Percentiles rank a stretch among this genome's conserved stretches.
These are phyloP conservation scores for Pelosia muscerda DNA, from an alignment of 2,888 invertebrate species.

Conservation along the genomic window DNA sequence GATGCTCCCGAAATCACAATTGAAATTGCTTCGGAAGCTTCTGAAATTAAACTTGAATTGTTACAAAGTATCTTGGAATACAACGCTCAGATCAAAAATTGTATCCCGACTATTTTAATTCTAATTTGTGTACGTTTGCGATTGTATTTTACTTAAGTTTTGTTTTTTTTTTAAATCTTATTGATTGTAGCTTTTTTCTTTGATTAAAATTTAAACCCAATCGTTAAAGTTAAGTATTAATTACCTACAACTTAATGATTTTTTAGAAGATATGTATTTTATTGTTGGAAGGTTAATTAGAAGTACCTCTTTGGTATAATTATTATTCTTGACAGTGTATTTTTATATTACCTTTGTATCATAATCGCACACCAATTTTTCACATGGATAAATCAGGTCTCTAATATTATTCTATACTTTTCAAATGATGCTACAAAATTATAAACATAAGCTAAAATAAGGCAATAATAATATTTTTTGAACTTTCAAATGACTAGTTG, in stretches of 20 bases:
- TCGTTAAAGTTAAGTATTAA: too few species aligned
- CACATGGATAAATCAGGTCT: background rate
- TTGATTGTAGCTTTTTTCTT: background rate
- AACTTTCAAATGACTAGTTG: background rate
- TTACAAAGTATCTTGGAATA: background rate
- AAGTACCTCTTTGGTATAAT: background rate
- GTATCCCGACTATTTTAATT: background rate
- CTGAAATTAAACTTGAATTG: background rate
- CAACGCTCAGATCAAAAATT: background rate
- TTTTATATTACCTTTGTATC: background rate
- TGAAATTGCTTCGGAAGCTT: background rate
- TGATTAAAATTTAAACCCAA: background rate
- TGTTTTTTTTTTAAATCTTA: too few species aligned
- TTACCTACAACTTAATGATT: background rate
- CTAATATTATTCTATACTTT: background rate
- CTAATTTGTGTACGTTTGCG: background rate
- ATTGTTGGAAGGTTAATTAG: background rate
- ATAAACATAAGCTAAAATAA: background rate
- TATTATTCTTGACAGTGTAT: background rate
- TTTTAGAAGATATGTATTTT: background rate
- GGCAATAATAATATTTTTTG: background rate
- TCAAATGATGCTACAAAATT: background rate
- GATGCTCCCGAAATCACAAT: background rate
- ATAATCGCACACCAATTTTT: background rate
- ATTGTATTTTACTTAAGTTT: background rate